Conservation (phyloP, 2,113 vertebrate genomes). For the Sclerurus mexicanus region DNA sequence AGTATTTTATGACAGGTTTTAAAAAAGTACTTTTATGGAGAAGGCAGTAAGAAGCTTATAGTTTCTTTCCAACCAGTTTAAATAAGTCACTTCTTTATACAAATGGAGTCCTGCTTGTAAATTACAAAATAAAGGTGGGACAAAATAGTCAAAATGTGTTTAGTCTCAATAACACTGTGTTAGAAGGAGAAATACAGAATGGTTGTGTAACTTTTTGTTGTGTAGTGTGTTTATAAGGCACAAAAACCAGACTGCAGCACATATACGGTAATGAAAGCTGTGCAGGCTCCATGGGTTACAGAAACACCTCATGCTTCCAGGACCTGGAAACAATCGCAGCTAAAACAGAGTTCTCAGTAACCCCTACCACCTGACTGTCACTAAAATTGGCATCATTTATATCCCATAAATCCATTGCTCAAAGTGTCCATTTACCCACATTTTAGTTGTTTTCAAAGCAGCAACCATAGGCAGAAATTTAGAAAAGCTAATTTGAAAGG, state of each 20-base stretch:
- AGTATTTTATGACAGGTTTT: neutral
- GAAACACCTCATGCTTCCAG: neutral
- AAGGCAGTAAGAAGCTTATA: neutral
- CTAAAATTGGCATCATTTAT: slow-evolving; percentile 23
- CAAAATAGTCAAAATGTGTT: neutral
- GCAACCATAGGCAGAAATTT: slow-evolving; percentile 64
- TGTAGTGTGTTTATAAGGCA: neutral
- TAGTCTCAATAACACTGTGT: neutral
- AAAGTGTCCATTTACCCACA: slow-evolving; percentile 55
- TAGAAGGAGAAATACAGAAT: neutral
- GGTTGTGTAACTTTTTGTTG: neutral
- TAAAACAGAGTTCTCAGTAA: neutral
- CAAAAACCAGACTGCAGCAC: neutral
- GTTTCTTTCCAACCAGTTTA: neutral
- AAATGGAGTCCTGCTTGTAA: neutral
- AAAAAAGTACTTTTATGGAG: neutral
- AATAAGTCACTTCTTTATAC: neutral
- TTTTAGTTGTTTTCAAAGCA: slow-evolving; percentile 68
- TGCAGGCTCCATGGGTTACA: neutral
- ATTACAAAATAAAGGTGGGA: neutral
- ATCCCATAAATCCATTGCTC: slow-evolving; percentile 84
- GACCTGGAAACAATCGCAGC: neutral
- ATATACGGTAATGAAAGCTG: neutral
- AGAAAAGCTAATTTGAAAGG: slow-evolving; percentile 51
- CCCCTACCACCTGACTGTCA: neutral